Evolutionary conservation across 2,888 invertebrate species (phyloP).

Genomic region (Meloe dianella): DNA sequence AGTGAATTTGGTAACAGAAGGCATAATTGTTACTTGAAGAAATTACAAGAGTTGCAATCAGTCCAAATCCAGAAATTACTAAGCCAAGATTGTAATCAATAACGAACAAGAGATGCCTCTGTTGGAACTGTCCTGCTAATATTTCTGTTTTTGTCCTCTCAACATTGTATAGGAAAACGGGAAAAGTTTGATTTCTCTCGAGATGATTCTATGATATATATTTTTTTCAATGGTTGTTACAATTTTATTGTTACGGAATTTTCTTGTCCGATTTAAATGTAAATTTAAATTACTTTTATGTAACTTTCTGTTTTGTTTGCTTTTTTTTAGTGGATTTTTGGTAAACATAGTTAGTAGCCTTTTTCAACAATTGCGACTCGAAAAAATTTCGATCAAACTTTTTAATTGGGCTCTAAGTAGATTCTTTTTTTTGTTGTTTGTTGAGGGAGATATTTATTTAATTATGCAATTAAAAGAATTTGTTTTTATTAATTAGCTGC

Average conservation of each 20-base stretch:
- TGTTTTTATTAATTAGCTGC: no score
- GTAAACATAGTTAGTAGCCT: neutral
- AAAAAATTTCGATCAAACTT: neutral
- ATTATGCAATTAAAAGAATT: no score
- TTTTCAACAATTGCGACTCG: neutral
- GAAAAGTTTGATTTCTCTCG: conserved; percentile 20
- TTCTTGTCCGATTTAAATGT: conserved; percentile 8
- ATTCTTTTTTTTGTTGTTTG: no score
- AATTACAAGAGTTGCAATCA: no score
- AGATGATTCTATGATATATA: conserved; percentile 1
- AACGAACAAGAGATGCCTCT: no score
- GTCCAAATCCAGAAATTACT: no score
- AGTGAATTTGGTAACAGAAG: no score
- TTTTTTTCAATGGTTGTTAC: neutral
- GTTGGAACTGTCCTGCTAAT: no score
- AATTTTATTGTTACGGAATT: neutral
- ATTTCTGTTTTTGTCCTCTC: no score
- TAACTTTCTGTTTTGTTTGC: neutral
- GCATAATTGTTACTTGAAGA: no score
- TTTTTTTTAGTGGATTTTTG: neutral
- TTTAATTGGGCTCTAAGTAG: conserved; percentile 18
- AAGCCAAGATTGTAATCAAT: no score
- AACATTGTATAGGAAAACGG: conserved; percentile 19
- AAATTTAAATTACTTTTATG: conserved; percentile 9
- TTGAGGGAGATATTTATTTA: no score